These are phyloP conservation scores for Drosophila histrio DNA, from an alignment of 2,888 invertebrate species.

Conservation along the genomic window DNA sequence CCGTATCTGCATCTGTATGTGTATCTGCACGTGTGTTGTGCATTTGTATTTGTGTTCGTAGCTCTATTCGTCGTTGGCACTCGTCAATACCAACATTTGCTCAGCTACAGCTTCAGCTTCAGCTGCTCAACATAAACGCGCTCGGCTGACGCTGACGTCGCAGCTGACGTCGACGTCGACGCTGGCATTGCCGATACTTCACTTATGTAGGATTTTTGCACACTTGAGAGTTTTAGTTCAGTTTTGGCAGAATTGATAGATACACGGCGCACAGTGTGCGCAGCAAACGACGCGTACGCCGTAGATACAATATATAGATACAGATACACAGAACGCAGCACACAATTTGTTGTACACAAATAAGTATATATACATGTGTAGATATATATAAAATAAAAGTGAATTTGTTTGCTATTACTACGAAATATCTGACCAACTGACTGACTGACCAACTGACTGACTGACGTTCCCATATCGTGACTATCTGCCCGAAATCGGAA, in stretches of 20 bases:
- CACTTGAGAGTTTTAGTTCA: conserved; percentile 80
- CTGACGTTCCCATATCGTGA: conserved; percentile 41
- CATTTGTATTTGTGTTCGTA: conserved; percentile 30
- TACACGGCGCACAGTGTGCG: conserved; percentile 61
- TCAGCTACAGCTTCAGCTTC: conserved; percentile 29
- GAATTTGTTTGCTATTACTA: background rate
- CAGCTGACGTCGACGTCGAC: conserved; percentile 6
- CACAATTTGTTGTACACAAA: conserved; percentile 14
- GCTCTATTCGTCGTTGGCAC: conserved; percentile 22
- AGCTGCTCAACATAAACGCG: conserved; percentile 61
- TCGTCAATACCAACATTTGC: conserved; percentile 54
- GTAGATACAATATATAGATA: conserved; percentile 51
- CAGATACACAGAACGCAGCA: conserved; percentile 51
- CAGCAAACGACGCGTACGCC: conserved; percentile 41
- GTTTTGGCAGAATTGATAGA: conserved; percentile 77
- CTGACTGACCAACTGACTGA: conserved; percentile 21
- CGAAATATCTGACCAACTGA: conserved; percentile 23
- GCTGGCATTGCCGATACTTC: conserved; percentile 48
- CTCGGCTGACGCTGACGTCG: conserved; percentile 31
- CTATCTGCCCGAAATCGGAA: conserved; percentile 39
- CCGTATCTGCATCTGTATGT: conserved; percentile 8
- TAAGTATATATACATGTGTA: background rate
- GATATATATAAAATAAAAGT: background rate
- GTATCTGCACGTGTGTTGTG: conserved; percentile 4
- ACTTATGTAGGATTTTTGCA: conserved; percentile 75